Base-by-base conservation (phyloP, 2,797 vertebrate genomes). In the Trematomus bernacchii region DNA sequence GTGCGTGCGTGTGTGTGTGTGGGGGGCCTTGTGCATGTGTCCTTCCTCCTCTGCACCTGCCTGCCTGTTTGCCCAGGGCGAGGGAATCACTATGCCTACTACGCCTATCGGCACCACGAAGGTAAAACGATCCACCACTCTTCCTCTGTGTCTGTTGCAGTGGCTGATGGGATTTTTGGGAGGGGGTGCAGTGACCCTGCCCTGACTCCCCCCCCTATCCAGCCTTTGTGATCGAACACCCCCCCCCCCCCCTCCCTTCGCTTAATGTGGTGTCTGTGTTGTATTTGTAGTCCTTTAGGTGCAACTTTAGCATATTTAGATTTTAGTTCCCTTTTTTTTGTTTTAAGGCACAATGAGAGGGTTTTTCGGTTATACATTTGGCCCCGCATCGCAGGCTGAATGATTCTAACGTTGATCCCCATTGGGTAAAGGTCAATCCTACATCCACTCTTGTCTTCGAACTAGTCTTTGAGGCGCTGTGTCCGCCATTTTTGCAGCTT, bases 21-120 rank as follows among this genome's bases (percentile, higher is more conserved):
- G 47, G 51, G 78, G 62, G 74, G 72, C 58, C 92, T 94, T 95
- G 92, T 96, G 83, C 94, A 96, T 96, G 96, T 92, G 76, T 92
- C 85, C 85, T 80, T 66, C 95, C 95, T 92, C 96, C 94, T 95
- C 95, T 92, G 93, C 94, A 95, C 96, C 96, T 96, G 93, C 91
- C 83, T 96, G 93, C 92, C 95, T 94, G 95, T 89, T 96, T 93
- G 94, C 91, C 94, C 95, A 99, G 98, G 97, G 95, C 96, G 97
- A 96, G 97, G 98, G 96, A 96, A 95, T 95, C 98, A 98, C 96
- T 97, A 96, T 97, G 97, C 96, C 97, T 98, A 96, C 98, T 97
- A 96, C 97, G 93, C 92, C 95, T 98, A 96, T 95, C 97, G 96
- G 91, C 82, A 96, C 92, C 95, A 95, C 0, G 96, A 98, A 99